Conservation (phyloP, 2,113 vertebrate species). For the Heteronetta atricapilla region DNA sequence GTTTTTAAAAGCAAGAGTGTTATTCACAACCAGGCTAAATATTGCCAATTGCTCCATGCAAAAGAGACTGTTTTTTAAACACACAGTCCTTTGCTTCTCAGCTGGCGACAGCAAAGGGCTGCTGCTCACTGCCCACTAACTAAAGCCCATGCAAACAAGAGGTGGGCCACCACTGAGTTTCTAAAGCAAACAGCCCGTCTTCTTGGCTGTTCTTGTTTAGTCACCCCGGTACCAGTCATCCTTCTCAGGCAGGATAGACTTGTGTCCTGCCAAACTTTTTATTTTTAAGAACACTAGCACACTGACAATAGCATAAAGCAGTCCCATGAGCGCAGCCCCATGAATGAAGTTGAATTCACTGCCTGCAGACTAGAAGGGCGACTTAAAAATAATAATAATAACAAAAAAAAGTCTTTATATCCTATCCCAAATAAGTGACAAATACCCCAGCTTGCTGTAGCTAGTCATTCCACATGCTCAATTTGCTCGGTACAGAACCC, state of each 20-base stretch:
- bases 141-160: not conserved
- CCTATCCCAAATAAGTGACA: conserved; percentile 37
- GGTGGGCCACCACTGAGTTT: not conserved
- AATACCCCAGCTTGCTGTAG: not conserved
- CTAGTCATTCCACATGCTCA: not conserved
- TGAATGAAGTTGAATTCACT: not conserved
- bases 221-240: not conserved
- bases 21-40: not conserved
- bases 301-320: not conserved
- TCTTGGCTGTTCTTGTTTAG: not conserved
- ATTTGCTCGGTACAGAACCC: not conserved
- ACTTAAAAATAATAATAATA: not conserved
- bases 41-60: not conserved
- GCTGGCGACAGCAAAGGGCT: not conserved
- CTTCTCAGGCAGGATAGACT: not conserved
- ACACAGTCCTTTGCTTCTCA: not conserved
- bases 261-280: not conserved
- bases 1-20: not conserved
- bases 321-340: rapidly evolving
- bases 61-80: not conserved
- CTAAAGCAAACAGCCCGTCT: not conserved
- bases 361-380: not conserved
- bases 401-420: not conserved
- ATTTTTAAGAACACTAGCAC: not conserved
- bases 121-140: not conserved